Evolutionary conservation across 2,113 vertebrate species (phyloP).

Genomic region (Malurus alboscapulatus): DNA sequence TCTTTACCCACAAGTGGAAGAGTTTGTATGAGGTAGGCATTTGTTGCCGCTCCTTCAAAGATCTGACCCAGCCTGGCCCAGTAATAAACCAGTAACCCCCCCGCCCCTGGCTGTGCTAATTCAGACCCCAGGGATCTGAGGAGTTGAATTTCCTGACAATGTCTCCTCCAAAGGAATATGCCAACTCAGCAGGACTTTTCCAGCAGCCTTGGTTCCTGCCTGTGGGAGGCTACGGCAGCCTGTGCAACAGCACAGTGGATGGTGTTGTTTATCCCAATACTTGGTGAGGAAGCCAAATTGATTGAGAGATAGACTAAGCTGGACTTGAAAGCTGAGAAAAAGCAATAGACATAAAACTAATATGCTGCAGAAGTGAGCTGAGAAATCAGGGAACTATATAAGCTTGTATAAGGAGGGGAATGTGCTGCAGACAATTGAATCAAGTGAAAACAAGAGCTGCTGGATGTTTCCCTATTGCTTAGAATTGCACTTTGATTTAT

Average conservation of each 20-base stretch:
- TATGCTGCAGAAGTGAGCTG: background rate
- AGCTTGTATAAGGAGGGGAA: fast-evolving
- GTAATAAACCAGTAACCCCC: background rate
- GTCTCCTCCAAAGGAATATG: background rate
- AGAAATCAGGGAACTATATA: background rate
- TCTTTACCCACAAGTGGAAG: background rate
- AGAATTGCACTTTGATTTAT: background rate
- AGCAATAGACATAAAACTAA: fast-evolving
- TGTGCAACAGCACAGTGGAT: background rate
- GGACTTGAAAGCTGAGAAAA: background rate
- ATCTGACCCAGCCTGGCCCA: background rate
- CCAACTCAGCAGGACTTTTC: background rate
- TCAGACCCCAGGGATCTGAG: background rate
- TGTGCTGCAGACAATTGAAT: background rate
- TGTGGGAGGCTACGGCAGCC: background rate
- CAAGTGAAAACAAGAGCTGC: fast-evolving
- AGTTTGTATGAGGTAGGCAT: background rate
- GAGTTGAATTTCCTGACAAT: background rate
- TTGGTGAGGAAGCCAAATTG: background rate
- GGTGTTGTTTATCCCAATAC: fast-evolving
- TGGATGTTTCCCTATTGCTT: background rate
- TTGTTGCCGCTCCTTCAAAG: background rate
- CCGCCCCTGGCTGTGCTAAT: background rate
- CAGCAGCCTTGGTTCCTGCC: background rate
- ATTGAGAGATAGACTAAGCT: background rate